Base-by-base conservation (phyloP, 2,797 vertebrate species). In the Podarcis siculus region DNA sequence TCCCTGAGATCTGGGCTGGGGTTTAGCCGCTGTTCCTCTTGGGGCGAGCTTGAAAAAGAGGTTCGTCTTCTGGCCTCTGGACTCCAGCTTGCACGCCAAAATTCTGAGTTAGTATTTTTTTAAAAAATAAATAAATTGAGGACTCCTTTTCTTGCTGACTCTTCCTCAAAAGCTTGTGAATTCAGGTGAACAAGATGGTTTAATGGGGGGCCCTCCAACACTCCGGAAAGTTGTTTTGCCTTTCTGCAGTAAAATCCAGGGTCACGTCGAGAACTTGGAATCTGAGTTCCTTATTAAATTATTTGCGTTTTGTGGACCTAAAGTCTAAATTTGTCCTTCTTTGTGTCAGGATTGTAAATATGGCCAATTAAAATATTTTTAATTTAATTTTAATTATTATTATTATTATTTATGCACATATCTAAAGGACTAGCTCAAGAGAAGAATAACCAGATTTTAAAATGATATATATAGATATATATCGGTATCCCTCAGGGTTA, bases 401-500 rank as follows among this genome's bases (percentile, higher is more conserved):
- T 35, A 25, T 72, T 75, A 85, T 96, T 97, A 97, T 97, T 96
- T 97, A 97, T 96, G 96, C 95, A 96, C 94, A 97, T 96, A 95
- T 94, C 93, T 95, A 96, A 95, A 96, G 95, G 96, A 96, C 95
- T 96, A 93, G 95, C 93, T 95, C 86, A 79, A 55, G 55, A n/a
- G 92, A 91, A 95, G 93, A 96, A 89, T 94, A 95, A 93, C 95
- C 96, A 94, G 95, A 94, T 92, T 93, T 95, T 86, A 89, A 92
- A 96, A 95, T 91, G 95, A 96, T 93, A 90, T 96, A 95, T 81
- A 96, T 94, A 94, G 96, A 94, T 39, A 42, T 55, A 94, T 95
- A 91, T 94, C 94, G 13, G 49, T 15, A 55, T 97, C 97, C 97
- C 97, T 97, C 97, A 97, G 97, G 97, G 97, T 97, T 97, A 86